Conservation (phyloP, 2,113 vertebrate genomes). For the Pagrus major region DNA sequence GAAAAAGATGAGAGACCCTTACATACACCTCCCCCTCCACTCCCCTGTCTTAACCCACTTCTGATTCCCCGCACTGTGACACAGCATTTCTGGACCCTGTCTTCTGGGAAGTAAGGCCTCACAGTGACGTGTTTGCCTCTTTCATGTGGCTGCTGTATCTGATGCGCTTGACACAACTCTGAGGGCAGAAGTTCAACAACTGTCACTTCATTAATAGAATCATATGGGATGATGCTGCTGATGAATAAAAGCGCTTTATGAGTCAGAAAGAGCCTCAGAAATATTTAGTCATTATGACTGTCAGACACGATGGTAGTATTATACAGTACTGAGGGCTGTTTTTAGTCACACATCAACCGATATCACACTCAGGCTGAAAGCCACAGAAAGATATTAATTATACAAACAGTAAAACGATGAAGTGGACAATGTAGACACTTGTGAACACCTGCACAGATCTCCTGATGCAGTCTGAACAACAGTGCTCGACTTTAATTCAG, state of each 20-base stretch:
- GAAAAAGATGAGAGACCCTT: conserved; percentile 30
- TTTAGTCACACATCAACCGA: conserved; percentile 12
- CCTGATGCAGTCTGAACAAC: background rate
- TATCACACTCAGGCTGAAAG: background rate
- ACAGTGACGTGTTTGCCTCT: conserved; percentile 56
- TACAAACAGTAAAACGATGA: background rate
- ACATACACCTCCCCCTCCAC: background rate
- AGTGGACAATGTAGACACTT: background rate
- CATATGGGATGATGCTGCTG: conserved; percentile 41
- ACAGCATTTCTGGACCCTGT: conserved; percentile 63
- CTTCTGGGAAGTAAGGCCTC: conserved; percentile 77
- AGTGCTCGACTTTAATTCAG: background rate
- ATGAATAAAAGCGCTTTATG: conserved; percentile 53
- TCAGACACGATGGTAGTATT: conserved; percentile 20
- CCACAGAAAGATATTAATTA: background rate
- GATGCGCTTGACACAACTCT: conserved; percentile 61
- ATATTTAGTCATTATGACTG: conserved; percentile 39
- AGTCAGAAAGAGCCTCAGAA: conserved; percentile 60
- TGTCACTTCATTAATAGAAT: conserved; percentile 62
- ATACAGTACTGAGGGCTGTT: background rate
- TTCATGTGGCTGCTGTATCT: conserved; percentile 74
- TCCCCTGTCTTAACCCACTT: conserved; percentile 28
- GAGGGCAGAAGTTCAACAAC: conserved; percentile 54
- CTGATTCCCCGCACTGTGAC: conserved; percentile 69
- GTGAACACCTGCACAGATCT: background rate